Evolutionary conservation across 1,140 invertebrate species (phyloP), one percentile per base, ranked within the genome.

Genomic region (Drosophila lacertosa): DNA sequence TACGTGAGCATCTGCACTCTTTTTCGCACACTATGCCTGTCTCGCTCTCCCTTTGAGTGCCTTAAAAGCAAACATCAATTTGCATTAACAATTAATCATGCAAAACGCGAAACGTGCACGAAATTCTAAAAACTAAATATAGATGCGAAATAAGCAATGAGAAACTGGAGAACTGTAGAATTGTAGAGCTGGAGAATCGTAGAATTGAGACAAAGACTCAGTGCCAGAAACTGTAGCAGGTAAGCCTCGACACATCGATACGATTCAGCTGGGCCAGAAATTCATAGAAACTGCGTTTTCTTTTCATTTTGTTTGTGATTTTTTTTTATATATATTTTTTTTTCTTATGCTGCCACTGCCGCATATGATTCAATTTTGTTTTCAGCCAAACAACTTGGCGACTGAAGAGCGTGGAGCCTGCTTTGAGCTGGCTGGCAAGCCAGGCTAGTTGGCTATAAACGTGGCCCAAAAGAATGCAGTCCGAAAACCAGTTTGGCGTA

Each of bases 81-180:
- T 88, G 82, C 82, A 88, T 88, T 78, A 88, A 88, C 83, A 88
- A 88, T 88, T 88, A 88, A 88, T 88, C 82, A 88, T 88, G 77
- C 77, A 78, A 69, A 88, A 70, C 83, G 71, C 53, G 63, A 88
- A 82, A 82, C 82, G 82, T 88, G 82, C 71, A 77, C 67, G 55
- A 88, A 88, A 88, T 88, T 75, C 74, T 51, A 51, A 78, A 74
- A 62, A 65, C 79, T 79, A 84, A 72, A 72, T 74, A 78, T 83
- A 83, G 79, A 62, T 67, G 48, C 64, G 54, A 64, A 59, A 24
- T 9, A 18, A 42, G n/a, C n/a, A 15, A 45, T 47, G 20, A 32
- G 40, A 48, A 40, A 39, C 22, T 33, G 44, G 40, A 55, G 16
- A 26, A 45, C 29, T 13, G 18, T 16, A 63, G 40, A 47, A 63